Evolutionary conservation across 2,888 invertebrate genomes (phyloP), one percentile per base, ranked within the genome.

Genomic region (Agrotis puta): DNA sequence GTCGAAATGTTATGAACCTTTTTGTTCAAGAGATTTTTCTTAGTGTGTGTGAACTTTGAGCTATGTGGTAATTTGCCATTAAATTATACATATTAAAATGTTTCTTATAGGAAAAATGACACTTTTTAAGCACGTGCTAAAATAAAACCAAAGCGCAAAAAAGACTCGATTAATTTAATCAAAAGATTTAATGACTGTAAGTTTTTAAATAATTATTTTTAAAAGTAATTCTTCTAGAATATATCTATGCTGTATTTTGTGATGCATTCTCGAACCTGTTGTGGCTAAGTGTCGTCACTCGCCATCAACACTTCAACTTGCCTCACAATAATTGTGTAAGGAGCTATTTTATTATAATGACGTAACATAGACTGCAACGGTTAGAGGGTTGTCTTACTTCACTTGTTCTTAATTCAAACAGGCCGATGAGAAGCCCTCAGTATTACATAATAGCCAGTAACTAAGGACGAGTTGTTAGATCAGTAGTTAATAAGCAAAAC

Each of bases 311-410:
- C 20, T 47, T 45, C 20, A 56, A 7, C 57, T 69, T 75, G 39
- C 76, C 18, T 56, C 59, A 53, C 43, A 59, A 22, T 22, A 48
- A n/a, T 79, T 79, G 74, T 74, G 51, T 79, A 78, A 78, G 47
- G 22, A 51, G 24, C 13, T 54, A 33, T 56, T 24, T n/a, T 57
- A 47, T 58, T 24, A 65, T 47, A 45, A 57, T 74, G 53, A 27
- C 9, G 64, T 54, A 47, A 78, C 47, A 50, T 45, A 43, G 3
- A 54, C 51, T 54, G 16, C 1, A 50, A 2, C 24, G 18, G 43
- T 51, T 47, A 27, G 18, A 63, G 71, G 53, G 45, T 57, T 24
- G 33, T 58, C 27, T 64, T 64, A 48, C 50, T 70, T 59, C 61
- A 3, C 33, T 56, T 45, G 43, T 62, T 57, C 3, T 7, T 39